Conservation (phyloP, 2,113 vertebrate genomes). For the Tragelaphus buxtoni region DNA sequence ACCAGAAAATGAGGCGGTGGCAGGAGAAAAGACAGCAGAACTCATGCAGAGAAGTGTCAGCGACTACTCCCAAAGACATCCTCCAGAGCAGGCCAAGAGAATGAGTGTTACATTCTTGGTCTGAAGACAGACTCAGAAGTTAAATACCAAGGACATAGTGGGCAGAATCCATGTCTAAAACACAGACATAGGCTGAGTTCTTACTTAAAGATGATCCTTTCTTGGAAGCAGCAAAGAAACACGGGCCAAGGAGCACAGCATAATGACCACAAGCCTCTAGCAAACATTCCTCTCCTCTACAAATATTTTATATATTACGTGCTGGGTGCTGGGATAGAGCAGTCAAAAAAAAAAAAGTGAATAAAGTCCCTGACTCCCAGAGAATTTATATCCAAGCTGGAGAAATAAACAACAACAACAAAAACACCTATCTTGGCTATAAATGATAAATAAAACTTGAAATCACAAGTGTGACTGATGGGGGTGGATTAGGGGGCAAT, state of each 20-base stretch:
- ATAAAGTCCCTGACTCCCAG: background rate
- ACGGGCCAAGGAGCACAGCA: background rate
- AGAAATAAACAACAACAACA: background rate
- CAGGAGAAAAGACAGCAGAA: background rate
- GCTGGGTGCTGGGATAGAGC: background rate
- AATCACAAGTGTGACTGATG: background rate
- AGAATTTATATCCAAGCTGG: background rate
- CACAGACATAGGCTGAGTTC: background rate
- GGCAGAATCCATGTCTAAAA: background rate
- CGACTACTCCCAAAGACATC: background rate
- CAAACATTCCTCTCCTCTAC: background rate
- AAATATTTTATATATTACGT: background rate
- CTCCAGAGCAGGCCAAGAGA: background rate
- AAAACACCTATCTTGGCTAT: background rate
- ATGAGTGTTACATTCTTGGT: background rate
- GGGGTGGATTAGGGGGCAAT: rapidly evolving
- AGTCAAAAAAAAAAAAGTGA: background rate
- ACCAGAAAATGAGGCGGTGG: background rate
- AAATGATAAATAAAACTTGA: background rate
- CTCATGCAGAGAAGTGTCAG: background rate
- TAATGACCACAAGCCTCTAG: background rate
- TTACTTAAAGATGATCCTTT: background rate
- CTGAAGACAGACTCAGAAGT: background rate
- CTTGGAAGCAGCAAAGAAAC: background rate
- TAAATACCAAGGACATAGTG: background rate